phyloP scores from a whole-genome alignment of 1,140 invertebrate species.

The Drosophila elegans region DNA sequence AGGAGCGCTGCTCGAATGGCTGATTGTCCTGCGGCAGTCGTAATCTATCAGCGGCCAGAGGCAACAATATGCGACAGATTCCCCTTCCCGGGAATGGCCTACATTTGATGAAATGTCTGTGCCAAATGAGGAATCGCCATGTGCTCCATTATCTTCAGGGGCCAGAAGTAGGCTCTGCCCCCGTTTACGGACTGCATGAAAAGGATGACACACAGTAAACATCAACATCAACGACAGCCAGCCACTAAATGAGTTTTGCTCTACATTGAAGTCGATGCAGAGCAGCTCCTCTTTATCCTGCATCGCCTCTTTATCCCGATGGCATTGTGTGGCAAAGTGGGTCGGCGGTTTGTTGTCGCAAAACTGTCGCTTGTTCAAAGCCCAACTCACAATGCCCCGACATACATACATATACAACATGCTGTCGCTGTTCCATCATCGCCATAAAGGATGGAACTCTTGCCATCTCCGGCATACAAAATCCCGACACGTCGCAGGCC shows the following conservation, averaged over 20 bases:
- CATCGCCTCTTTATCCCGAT: constrained; percentile 15
- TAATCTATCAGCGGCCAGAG: constrained; percentile 43
- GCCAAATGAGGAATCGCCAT: constrained; percentile 50
- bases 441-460: constrained; percentile 13
- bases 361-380: constrained; percentile 34
- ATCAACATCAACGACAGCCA: constrained; percentile 30
- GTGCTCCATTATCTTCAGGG: constrained; percentile 33
- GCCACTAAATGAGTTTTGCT: constrained; percentile 52
- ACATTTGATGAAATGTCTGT: constrained; percentile 50
- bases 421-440: neutral
- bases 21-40: constrained; percentile 35
- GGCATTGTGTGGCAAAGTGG: constrained; percentile 36
- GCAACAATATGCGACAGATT: constrained; percentile 42
- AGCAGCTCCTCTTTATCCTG: constrained; percentile 30
- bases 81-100: constrained; percentile 27
- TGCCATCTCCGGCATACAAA: constrained; percentile 4
- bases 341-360: constrained; percentile 46
- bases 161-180: constrained; percentile 44
- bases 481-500: constrained; percentile 26
- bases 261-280: constrained; percentile 46
- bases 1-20: constrained; percentile 10
- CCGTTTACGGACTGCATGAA: constrained; percentile 47
- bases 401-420: constrained; percentile 3
- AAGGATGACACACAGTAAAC: constrained; percentile 49
- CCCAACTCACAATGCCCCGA: constrained; percentile 28